Percentiles rank a stretch among this genome's conserved stretches.
phyloP scores from a whole-genome alignment of 2,888 invertebrate genomes.

The Rambutsinella grinnellia region DNA sequence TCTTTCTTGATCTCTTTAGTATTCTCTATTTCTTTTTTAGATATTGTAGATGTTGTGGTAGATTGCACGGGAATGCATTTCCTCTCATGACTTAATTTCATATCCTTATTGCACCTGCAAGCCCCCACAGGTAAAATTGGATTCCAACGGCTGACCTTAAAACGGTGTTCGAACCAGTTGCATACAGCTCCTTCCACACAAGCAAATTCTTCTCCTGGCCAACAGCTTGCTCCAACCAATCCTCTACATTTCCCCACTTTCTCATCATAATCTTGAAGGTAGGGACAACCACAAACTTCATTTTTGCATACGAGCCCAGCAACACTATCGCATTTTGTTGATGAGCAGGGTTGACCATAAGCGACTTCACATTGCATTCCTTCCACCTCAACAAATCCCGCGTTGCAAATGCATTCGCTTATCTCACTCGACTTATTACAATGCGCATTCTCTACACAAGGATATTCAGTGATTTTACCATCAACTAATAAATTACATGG shows the following conservation, averaged over 20 bases:
- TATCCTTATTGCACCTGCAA: too few relatives aligned
- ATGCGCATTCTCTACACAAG: too few relatives aligned
- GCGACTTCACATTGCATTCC: conserved; percentile 1
- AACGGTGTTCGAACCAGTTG: too few relatives aligned
- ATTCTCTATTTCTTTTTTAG: too few relatives aligned
- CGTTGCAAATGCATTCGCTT: conserved; percentile 19
- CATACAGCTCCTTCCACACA: too few relatives aligned
- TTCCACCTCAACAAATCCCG: conserved; percentile 21
- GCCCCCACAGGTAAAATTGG: too few relatives aligned
- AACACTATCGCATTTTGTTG: conserved; percentile 5
- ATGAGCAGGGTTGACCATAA: not conserved
- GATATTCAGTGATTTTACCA: not conserved
- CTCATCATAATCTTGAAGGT: conserved; percentile 25
- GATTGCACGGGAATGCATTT: too few relatives aligned
- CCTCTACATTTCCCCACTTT: conserved; percentile 8
- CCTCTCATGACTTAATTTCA: too few relatives aligned
- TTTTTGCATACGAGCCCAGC: conserved; percentile 21
- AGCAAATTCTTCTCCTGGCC: too few relatives aligned
- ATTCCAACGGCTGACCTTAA: too few relatives aligned
- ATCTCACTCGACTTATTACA: not conserved
- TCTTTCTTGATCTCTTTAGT: too few relatives aligned
- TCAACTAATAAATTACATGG: conserved; percentile 25
- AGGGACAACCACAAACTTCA: conserved; percentile 23
- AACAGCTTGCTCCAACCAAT: conserved; percentile 21
- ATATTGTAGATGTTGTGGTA: too few relatives aligned